Conservation (phyloP, 2,888 invertebrate species). For the Neria commutata region DNA sequence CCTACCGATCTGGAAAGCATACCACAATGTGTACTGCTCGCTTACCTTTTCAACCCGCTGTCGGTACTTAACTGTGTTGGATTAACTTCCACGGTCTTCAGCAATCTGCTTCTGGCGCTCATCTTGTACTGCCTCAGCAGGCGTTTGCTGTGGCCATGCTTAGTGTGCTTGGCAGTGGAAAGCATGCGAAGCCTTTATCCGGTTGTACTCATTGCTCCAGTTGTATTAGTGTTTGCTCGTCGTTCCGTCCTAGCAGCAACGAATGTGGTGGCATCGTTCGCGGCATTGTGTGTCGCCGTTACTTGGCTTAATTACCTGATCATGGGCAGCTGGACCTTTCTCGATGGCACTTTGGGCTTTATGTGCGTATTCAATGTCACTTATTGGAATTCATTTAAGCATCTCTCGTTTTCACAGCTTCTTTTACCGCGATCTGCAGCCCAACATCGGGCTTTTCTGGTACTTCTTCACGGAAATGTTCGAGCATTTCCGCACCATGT, state of each 20-base stretch:
- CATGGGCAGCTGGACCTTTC: constrained; percentile 70
- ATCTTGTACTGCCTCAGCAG: constrained; percentile 74
- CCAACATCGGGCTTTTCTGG: constrained; percentile 98
- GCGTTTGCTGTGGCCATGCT: constrained; percentile 68
- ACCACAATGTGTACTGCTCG: constrained; percentile 74
- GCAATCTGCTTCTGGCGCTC: constrained; percentile 80
- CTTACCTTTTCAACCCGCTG: constrained; percentile 89
- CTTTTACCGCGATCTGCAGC: constrained; percentile 90
- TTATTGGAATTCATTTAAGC: constrained; percentile 50
- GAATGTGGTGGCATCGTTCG: constrained; percentile 37
- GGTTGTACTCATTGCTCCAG: constrained; percentile 80
- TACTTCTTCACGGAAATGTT: constrained; percentile 99
- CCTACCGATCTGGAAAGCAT: constrained; percentile 54
- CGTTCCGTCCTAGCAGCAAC: constrained; percentile 26
- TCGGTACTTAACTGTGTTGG: constrained; percentile 85
- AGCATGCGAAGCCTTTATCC: constrained; percentile 86
- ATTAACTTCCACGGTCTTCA: constrained; percentile 87
- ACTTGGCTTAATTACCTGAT: constrained; percentile 63
- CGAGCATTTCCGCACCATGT: constrained; percentile 95
- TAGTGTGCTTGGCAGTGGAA: constrained; percentile 75
- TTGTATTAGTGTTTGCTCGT: constrained; percentile 65
- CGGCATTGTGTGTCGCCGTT: constrained; percentile 35
- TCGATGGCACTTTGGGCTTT: constrained; percentile 79
- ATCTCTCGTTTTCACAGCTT: constrained; percentile 68
- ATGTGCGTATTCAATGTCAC: constrained; percentile 68